phyloP scores from a whole-genome alignment of 2,113 vertebrate genomes.

The cattle (Bos taurus) region DNA sequence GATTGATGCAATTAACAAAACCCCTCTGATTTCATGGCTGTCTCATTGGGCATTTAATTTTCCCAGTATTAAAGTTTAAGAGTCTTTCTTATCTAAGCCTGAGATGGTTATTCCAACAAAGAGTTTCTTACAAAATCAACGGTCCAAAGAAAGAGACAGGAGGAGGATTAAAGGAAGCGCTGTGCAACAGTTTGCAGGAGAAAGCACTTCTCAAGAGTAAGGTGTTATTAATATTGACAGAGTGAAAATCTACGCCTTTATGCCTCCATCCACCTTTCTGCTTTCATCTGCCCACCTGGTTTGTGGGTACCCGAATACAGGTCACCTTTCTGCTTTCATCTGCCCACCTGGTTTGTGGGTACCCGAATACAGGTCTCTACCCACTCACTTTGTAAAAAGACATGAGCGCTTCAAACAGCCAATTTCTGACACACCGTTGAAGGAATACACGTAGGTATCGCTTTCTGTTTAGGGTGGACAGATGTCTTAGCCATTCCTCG shows the following conservation, averaged over 20 bases:
- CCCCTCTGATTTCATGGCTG: neutral
- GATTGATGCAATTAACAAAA: neutral
- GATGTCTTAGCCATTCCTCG: neutral
- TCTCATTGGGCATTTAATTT: neutral
- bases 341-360: neutral
- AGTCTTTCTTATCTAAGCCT: neutral
- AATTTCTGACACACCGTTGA: slow-evolving; percentile 13
- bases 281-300: neutral
- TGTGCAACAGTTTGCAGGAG: neutral
- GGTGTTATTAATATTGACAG: neutral
- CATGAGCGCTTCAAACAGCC: neutral
- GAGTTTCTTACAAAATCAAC: neutral
- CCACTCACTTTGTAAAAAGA: slow-evolving; percentile 40
- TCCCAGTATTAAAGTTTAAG: neutral
- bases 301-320: neutral
- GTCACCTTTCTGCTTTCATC: neutral
- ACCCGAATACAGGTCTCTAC: neutral
- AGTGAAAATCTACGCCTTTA: neutral
- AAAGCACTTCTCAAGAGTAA: neutral
- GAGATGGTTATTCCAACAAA: neutral
- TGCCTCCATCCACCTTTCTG: neutral
- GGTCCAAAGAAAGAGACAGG: neutral
- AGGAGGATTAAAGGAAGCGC: neutral
- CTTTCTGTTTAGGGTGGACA: neutral
- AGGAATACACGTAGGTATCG: neutral